Evolutionary conservation across 2,113 vertebrate species (phyloP).

Genomic region (Echinops telfairi): DNA sequence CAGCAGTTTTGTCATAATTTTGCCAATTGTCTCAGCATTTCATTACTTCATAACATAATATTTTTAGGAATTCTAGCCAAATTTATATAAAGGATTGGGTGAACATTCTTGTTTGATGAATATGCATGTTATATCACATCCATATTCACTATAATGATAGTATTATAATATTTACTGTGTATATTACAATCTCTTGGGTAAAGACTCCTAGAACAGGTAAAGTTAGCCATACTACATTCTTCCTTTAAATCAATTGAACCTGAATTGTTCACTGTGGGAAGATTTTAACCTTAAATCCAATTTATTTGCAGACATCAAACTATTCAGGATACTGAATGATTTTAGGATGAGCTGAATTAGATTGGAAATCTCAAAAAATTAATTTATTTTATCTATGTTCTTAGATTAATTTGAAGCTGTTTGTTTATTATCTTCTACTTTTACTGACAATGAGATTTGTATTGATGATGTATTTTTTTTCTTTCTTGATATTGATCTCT

Average conservation of each 20-base stretch:
- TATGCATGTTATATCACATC: not conserved
- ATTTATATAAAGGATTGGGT: not conserved
- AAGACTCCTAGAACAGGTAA: not conserved
- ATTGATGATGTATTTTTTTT: not conserved
- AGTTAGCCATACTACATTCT: not conserved
- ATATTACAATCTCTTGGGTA: not conserved
- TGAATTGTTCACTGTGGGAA: not conserved
- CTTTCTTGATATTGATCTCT: not conserved
- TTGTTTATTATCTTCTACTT: not conserved
- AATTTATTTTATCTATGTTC: not conserved
- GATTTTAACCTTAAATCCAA: not conserved
- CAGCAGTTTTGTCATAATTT: not conserved
- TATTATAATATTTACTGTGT: no score
- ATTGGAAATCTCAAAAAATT: not conserved
- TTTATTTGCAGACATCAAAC: not conserved
- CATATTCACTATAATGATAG: not conserved
- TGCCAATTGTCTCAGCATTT: not conserved
- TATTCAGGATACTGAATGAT: no score
- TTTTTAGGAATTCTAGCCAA: not conserved
- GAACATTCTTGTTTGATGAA: not conserved
- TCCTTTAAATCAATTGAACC: not conserved
- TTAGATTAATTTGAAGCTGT: not conserved
- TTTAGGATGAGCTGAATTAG: not conserved
- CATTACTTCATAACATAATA: not conserved
- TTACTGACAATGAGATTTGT: not conserved